Base-by-base conservation (phyloP, 2,888 invertebrate species). In the Eupithecia vulgata region DNA sequence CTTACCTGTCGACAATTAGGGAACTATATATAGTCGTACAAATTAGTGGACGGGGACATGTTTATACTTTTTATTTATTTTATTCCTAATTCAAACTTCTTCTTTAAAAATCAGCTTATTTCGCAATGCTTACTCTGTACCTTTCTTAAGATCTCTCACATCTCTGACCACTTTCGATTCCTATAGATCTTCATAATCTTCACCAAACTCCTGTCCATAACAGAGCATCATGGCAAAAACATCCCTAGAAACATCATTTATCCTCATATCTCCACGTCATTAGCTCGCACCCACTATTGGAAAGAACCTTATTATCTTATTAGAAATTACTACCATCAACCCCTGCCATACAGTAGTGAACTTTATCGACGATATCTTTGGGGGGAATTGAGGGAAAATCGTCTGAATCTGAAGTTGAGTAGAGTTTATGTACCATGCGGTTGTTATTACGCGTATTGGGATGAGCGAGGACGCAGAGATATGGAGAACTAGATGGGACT, bases 231-330 rank as follows among this genome's bases (percentile, higher is more conserved):
- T 64, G 67, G 68, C 70, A 74, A 70, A 77, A 70, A 70, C 72
- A 71, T 57, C 79, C 80, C 76, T 75, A 45, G 62, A 74, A 67
- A 42, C 76, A 62, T 72, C 84, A 86, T 87, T 83, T 81, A 84
- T 85, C 83, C 84, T 84, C 81, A 84, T 87, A 81, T 81, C 80
- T 78, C 80, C 79, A 81, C 80, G 79, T 87, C 87, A 87, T 87
- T 87, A 87, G 83, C 83, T 82, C 79, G 82, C 84, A 81, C 79
- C 82, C 82, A 78, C 86, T 89, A 90, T 91, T 88, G 89, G 89
- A 88, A 89, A 83, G 84, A 80, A 81, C 85, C 88, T 85, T 88
- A 88, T 88, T 90, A 88, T 87, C 87, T 90, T 91, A 91, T 90
- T 90, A 90, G 89, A 87, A 90, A 87, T 88, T 88, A 89, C 87